Base-by-base conservation (phyloP, 1,140 invertebrate species). In the Neelides sp. region DNA sequence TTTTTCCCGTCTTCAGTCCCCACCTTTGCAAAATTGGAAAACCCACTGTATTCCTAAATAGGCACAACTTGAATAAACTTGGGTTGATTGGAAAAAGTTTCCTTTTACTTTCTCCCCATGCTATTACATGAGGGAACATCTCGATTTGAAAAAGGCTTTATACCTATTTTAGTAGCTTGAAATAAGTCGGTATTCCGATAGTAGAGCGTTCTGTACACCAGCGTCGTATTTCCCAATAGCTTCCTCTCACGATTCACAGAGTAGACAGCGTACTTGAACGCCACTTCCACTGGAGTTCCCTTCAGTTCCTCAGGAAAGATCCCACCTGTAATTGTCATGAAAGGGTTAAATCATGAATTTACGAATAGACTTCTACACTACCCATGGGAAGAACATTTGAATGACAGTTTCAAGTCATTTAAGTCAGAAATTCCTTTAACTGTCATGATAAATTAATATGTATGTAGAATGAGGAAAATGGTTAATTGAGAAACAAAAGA, bases 221-320 rank as follows among this genome's bases (percentile, higher is more conserved):
- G 69, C 0, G 85, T 89, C 1, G 81, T 88, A 20, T 48, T 48
- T 3, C 86, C 81, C 37, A 93, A 68, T 12, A 93, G 68, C 45
- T 71, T 75, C 46, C 79, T 76, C 58, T 92, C 86, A 62, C 85
- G 86, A 68, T 93, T 93, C 48, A 93, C 85, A 44, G 82, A 78
- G 68, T 90, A 90, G 1, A 92, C 85, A 1, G 88, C 87, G 68
- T 92, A 92, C 62, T 92, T 91, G 68, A 93, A 93, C 2, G 89
- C 85, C 49, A 89, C 68, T 65, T 92, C 88, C 0, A 80, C 76
- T 49, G 79, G 82, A 54, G 81, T 84, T 55, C 85, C 83, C 56
- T 83, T 80, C 58, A 88, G 80, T 56, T 91, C 84, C 62, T 91
- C 85, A 0, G 83, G 86, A 67, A 91, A 90, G 52, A 92, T 85